These are phyloP conservation scores for Micrasema longulum DNA, from an alignment of 1,140 invertebrate species.

Conservation along the genomic window DNA sequence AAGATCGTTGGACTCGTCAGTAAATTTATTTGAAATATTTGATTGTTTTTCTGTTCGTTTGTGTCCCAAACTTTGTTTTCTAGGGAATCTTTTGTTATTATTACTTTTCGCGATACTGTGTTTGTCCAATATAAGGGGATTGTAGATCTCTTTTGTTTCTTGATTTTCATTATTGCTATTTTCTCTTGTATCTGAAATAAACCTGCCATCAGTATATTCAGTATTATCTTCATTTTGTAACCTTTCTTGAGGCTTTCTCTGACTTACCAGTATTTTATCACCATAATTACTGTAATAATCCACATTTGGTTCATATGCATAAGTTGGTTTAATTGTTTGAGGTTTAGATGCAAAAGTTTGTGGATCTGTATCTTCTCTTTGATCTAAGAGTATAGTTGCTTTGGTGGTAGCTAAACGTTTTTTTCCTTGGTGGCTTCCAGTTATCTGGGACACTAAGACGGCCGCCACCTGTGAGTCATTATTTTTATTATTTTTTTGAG, in stretches of 20 bases:
- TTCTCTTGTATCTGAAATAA: constrained; percentile 51
- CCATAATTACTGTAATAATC: constrained; percentile 20
- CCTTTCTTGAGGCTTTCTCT: constrained; percentile 14
- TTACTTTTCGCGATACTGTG: constrained; percentile 38
- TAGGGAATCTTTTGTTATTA: constrained; percentile 49
- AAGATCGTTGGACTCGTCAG: constrained; percentile 42
- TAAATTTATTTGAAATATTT: constrained; percentile 33
- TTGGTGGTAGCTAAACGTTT: constrained; percentile 33
- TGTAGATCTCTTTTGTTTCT: constrained; percentile 28
- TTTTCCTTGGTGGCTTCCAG: constrained; percentile 36
- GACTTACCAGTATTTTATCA: constrained; percentile 47
- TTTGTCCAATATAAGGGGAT: constrained; percentile 18
- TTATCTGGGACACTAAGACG: constrained; percentile 45
- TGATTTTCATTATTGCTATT: constrained; percentile 25
- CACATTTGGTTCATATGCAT: not conserved
- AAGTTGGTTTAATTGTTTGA: not conserved
- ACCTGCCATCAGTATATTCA: constrained; percentile 46
- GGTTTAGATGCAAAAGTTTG: constrained; percentile 39
- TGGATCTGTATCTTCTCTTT: constrained; percentile 43
- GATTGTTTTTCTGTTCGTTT: constrained; percentile 31
- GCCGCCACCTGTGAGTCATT: constrained; percentile 49
- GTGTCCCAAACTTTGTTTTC: constrained; percentile 43
- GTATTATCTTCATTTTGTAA: constrained; percentile 20
- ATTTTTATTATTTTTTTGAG: constrained; percentile 13
- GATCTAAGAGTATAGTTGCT: constrained; percentile 37